These are phyloP conservation scores for Pseudochromis fuscus DNA, from an alignment of 2,797 vertebrate species.

Conservation along the genomic window DNA sequence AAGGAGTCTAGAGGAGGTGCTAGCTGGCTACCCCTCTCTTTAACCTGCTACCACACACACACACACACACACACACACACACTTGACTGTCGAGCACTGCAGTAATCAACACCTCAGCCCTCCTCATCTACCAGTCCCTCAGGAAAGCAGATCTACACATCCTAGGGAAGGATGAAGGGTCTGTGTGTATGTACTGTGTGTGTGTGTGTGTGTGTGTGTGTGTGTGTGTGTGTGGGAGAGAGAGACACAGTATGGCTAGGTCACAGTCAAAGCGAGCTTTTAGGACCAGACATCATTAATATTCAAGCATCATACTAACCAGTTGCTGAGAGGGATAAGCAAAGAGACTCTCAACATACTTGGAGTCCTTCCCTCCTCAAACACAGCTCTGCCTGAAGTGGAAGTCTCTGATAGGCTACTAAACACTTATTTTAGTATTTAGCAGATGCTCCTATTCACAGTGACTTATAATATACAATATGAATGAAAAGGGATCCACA, in stretches of 20 bases:
- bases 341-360: conserved; percentile 73
- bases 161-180: conserved; percentile 51
- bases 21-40: conserved; percentile 62
- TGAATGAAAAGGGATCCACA: conserved; percentile 1
- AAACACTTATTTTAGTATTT: conserved; percentile 56
- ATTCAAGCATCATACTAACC: conserved; percentile 68
- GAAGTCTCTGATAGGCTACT: conserved; percentile 42
- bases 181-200: conserved; percentile 19
- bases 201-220: conserved; percentile 13
- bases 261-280: conserved; percentile 71
- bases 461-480: conserved; percentile 34
- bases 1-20: conserved; percentile 58
- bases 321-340: conserved; percentile 63
- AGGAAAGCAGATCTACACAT: conserved; percentile 72
- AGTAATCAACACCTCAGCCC: conserved; percentile 81
- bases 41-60: conserved; percentile 56
- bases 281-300: conserved; percentile 68
- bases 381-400: conserved; percentile 56
- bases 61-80: conserved; percentile 23
- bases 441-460: conserved; percentile 42
- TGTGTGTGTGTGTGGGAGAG: conserved; percentile 20
- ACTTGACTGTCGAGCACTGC: conserved; percentile 71
- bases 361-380: conserved; percentile 48
- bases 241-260: conserved; percentile 34
- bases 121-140: conserved; percentile 70